These are phyloP conservation scores for Sepiola atlantica DNA, from an alignment of 2,888 invertebrate genomes.

Conservation along the genomic window DNA sequence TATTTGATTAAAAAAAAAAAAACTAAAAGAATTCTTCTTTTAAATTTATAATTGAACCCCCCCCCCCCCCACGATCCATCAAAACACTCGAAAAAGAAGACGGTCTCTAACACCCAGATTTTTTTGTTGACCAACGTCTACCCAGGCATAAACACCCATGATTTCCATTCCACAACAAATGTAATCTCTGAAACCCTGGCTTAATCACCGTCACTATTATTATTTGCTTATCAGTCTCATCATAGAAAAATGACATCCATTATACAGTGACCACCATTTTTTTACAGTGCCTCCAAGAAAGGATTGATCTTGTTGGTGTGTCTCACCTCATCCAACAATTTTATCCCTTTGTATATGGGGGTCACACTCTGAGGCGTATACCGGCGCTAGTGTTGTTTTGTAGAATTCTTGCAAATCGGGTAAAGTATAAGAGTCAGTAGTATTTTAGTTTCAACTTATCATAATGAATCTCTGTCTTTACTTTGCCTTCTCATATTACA, in stretches of 20 bases:
- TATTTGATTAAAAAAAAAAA: neutral
- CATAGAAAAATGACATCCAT: neutral
- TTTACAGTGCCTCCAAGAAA: neutral
- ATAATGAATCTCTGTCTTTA: too few relatives aligned
- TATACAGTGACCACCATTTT: neutral
- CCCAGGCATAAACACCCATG: neutral
- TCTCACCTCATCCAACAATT: neutral
- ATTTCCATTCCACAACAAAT: too few relatives aligned
- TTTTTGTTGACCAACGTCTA: constrained; percentile 8
- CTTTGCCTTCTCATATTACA: too few relatives aligned
- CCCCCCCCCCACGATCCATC: neutral
- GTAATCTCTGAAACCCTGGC: too few relatives aligned
- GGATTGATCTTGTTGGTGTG: neutral
- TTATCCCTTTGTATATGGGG: neutral
- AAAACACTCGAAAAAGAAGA: neutral
- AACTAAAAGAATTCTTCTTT: neutral
- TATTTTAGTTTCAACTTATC: too few relatives aligned
- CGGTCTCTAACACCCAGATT: neutral
- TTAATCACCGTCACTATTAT: neutral
- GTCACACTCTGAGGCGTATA: too few relatives aligned
- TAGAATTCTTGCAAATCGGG: too few relatives aligned
- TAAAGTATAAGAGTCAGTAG: too few relatives aligned
- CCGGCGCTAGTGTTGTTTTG: too few relatives aligned
- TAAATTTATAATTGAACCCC: neutral
- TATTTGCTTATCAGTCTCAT: neutral